A percentile compares a stretch with the other conserved stretches of the same genome.
Conservation (phyloP, 2,888 invertebrate species). For the Leptothorax acervorum region DNA sequence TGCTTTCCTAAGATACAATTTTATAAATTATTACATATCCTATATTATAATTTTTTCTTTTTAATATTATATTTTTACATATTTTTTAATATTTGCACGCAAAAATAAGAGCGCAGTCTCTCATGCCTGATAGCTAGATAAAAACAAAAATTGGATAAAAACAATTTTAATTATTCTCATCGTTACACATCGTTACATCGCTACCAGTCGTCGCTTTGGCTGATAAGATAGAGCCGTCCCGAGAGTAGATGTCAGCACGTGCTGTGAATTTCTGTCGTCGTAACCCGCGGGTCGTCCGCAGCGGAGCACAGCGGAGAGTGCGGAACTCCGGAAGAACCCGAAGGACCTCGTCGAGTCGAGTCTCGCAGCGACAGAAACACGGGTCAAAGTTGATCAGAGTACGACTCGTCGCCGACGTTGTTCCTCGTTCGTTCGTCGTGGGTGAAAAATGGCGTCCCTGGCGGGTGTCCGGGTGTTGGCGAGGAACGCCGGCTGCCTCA, state of each 20-base stretch:
- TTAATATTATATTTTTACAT: not conserved
- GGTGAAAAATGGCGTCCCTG: slow-evolving; percentile 82
- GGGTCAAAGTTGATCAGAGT: not conserved
- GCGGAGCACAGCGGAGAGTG: too few species aligned
- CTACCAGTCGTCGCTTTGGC: not conserved
- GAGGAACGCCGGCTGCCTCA: slow-evolving; percentile 78
- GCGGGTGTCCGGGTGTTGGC: slow-evolving; percentile 79
- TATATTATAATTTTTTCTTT: not conserved
- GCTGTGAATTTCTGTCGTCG: not conserved
- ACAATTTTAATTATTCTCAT: too few species aligned
- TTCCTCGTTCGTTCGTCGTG: not conserved
- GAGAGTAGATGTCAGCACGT: slow-evolving; percentile 41
- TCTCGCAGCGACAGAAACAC: not conserved
- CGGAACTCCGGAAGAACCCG: not conserved
- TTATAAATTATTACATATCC: not conserved
- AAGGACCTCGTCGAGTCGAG: not conserved
- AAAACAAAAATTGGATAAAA: slow-evolving; percentile 2
- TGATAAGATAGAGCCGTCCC: not conserved
- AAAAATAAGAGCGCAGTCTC: not conserved
- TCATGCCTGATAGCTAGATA: not conserved
- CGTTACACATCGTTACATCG: not conserved
- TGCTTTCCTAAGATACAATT: not conserved
- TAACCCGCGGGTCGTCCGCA: not conserved
- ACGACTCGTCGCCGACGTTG: not conserved
- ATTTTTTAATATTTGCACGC: not conserved